These are phyloP conservation scores for Caenorhabditis drosophilae DNA, from an alignment of 2,888 invertebrate genomes.

Conservation along the genomic window DNA sequence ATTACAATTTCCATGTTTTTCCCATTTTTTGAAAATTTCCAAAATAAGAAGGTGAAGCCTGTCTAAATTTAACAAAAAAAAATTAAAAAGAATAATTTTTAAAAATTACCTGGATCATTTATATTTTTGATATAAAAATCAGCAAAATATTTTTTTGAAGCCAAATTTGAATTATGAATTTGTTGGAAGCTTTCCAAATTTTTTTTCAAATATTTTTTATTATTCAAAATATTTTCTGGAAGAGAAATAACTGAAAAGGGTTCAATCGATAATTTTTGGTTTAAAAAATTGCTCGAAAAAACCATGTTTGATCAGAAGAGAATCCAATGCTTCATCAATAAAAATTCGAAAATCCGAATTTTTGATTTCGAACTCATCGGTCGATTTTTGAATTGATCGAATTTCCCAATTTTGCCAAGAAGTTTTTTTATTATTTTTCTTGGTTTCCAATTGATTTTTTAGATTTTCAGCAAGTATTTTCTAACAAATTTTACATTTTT, in stretches of 20 bases:
- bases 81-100: too few relatives aligned
- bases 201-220: conserved; percentile 7
- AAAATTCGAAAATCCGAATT: conserved; percentile 10
- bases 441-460: too few relatives aligned
- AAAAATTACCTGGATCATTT: conserved; percentile 15
- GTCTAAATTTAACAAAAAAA: background rate
- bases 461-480: conserved; percentile 13
- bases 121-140: conserved; percentile 12
- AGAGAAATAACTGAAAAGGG: background rate
- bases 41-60: background rate
- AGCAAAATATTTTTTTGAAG: conserved; percentile 1
- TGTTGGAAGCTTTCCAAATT: conserved; percentile 16
- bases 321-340: conserved; percentile 17
- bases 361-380: background rate
- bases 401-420: too few relatives aligned
- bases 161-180: conserved; percentile 11
- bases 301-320: conserved; percentile 16
- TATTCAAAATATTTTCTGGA: background rate
- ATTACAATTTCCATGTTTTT: conserved; percentile 5
- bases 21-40: background rate
- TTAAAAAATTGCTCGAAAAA: too few relatives aligned
- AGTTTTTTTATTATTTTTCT: too few relatives aligned
- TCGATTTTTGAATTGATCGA: conserved; percentile 1
- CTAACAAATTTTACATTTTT: conserved; percentile 11
- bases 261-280: too few relatives aligned